phyloP scores from a whole-genome alignment of 37 sponge, comb jelly and placozoan species.

The Tethya wilhelma region DNA sequence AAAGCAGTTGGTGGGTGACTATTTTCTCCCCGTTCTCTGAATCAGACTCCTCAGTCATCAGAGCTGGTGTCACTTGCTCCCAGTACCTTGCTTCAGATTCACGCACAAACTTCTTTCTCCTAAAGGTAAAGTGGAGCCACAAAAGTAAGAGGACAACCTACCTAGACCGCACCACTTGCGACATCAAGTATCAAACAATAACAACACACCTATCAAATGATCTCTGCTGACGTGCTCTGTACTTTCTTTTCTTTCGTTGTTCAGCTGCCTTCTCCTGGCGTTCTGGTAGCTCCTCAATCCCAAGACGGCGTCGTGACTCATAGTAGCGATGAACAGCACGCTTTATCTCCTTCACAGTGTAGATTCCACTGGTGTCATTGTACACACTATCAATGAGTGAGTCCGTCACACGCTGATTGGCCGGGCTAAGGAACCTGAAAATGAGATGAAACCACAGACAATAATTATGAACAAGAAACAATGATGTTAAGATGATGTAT shows the following conservation, averaged over 20 bases:
- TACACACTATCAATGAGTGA: conserved; percentile 71
- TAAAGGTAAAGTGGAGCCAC: neutral
- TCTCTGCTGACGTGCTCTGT: conserved; percentile 81
- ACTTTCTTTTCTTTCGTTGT: conserved; percentile 85
- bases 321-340: conserved; percentile 86
- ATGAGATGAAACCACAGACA: neutral
- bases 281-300: conserved; percentile 84
- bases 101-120: conserved; percentile 73
- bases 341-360: conserved; percentile 70
- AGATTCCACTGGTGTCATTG: conserved; percentile 47
- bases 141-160: neutral
- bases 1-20: conserved; percentile 80
- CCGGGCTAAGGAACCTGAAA: conserved; percentile 69
- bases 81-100: conserved; percentile 71
- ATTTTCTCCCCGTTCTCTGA: conserved; percentile 75
- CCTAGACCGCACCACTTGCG: neutral
- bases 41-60: conserved; percentile 88
- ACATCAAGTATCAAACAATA: neutral
- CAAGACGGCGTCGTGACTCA: conserved; percentile 80
- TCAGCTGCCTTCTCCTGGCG: conserved; percentile 77
- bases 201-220: conserved; percentile 39
- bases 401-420: conserved; percentile 82
- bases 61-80: conserved; percentile 66
- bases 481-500: neutral
- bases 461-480: neutral